Evolutionary conservation across 2,888 invertebrate genomes (phyloP).

Genomic region (Thera obeliscata): DNA sequence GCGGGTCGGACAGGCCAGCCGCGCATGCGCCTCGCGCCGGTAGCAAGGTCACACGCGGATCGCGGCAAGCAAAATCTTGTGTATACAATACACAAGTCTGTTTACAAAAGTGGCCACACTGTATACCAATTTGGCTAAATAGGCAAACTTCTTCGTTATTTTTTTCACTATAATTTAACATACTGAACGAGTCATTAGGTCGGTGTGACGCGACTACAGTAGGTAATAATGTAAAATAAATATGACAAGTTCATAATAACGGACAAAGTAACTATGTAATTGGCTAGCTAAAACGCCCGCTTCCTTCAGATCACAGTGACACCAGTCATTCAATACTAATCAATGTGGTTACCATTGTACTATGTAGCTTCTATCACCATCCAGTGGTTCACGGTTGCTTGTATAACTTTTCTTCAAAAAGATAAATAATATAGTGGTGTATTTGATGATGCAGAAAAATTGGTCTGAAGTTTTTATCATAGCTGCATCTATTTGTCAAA

Average conservation of each 20-base stretch:
- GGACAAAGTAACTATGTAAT: not conserved
- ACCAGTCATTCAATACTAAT: not conserved
- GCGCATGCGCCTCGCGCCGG: constrained; percentile 70
- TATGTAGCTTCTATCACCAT: not conserved
- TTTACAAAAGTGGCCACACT: constrained; percentile 18
- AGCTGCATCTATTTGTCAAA: no score
- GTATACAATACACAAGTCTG: constrained; percentile 46
- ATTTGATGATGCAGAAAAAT: no score
- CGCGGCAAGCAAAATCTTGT: constrained; percentile 49
- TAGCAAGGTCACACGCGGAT: constrained; percentile 70
- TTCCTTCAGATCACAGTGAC: not conserved
- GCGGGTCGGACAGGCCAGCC: constrained; percentile 39
- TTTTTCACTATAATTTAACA: not conserved
- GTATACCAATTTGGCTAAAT: constrained; percentile 1
- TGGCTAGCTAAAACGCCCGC: not conserved
- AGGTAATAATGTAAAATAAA: not conserved
- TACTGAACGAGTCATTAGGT: not conserved
- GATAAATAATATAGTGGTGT: no score
- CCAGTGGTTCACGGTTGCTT: not conserved
- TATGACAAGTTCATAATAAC: not conserved
- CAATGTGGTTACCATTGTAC: not conserved
- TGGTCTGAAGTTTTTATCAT: no score
- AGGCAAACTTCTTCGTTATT: not conserved
- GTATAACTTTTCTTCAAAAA: no score
- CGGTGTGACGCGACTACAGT: not conserved